A percentile compares a stretch with the other conserved stretches of the same genome.
Evolutionary conservation across 1,140 invertebrate genomes (phyloP).

Genomic region (Caenorhabditis latens): DNA sequence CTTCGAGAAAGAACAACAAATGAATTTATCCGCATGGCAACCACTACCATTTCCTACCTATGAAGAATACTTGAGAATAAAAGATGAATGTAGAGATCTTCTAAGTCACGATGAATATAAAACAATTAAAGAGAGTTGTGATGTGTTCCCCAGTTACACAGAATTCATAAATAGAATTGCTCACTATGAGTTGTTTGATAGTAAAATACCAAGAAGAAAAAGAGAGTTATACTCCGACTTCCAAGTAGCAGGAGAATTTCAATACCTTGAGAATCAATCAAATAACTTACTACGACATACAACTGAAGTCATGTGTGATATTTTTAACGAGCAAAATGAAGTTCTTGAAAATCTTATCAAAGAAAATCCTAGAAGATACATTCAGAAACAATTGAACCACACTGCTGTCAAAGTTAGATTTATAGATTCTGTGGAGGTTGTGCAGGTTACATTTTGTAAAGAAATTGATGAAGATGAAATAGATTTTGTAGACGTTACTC

Average conservation of each 20-base stretch:
- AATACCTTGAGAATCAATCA: slow-evolving; percentile 64
- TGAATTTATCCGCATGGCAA: background rate
- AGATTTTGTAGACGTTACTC: slow-evolving; percentile 61
- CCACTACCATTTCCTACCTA: slow-evolving; percentile 28
- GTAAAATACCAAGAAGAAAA: slow-evolving; percentile 55
- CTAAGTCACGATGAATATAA: slow-evolving; percentile 11
- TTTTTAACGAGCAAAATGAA: slow-evolving; percentile 67
- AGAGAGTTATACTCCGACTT: slow-evolving; percentile 56
- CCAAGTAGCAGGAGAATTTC: slow-evolving; percentile 54
- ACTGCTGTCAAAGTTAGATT: slow-evolving; percentile 37
- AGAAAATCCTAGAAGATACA: slow-evolving; percentile 58
- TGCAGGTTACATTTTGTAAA: slow-evolving; percentile 68
- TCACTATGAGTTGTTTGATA: slow-evolving; percentile 1
- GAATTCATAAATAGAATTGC: slow-evolving; percentile 27
- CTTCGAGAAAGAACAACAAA: background rate
- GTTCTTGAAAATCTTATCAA: slow-evolving; percentile 64
- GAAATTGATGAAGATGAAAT: slow-evolving; percentile 65
- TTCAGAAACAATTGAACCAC: slow-evolving; percentile 62
- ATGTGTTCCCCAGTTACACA: slow-evolving; percentile 37
- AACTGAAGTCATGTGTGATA: slow-evolving; percentile 63
- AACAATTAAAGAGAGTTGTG: slow-evolving; percentile 19
- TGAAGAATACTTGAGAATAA: slow-evolving; percentile 48
- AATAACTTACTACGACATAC: slow-evolving; percentile 57
- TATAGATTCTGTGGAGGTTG: slow-evolving; percentile 21
- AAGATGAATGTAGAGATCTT: background rate